Conservation (phyloP, 2,888 invertebrate species). For the Temnothorax ravouxi region DNA sequence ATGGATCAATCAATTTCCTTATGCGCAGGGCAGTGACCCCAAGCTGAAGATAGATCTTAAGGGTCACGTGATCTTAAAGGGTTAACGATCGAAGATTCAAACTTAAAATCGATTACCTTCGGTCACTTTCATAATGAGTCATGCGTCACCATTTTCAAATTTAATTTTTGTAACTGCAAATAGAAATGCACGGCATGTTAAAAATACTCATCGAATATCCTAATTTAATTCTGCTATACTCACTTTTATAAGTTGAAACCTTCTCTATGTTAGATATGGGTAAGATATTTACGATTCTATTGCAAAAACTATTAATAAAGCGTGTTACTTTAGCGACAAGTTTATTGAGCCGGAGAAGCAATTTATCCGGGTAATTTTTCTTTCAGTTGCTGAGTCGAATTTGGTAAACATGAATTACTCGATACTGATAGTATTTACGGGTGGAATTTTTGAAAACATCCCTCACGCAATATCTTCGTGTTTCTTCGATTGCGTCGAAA, state of each 20-base stretch:
- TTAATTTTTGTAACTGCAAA: not conserved
- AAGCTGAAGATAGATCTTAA: no score
- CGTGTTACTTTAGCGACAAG: not conserved
- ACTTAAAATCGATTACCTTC: no score
- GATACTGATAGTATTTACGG: conserved; percentile 24
- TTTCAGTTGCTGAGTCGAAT: not conserved
- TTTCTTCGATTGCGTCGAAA: conserved; percentile 39
- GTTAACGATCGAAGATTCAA: no score
- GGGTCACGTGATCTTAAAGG: no score
- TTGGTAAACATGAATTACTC: conserved; percentile 41
- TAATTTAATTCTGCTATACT: not conserved
- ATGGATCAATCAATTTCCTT: no score
- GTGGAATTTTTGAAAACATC: not conserved
- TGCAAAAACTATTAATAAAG: no score
- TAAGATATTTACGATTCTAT: not conserved
- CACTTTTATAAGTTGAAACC: not conserved
- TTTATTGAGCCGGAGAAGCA: not conserved
- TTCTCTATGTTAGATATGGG: not conserved
- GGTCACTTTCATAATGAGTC: no score
- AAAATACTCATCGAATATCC: not conserved
- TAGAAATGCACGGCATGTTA: not conserved
- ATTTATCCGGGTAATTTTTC: conserved; percentile 3
- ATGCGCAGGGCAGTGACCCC: no score
- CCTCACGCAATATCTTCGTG: conserved; percentile 17
- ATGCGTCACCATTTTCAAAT: no score